Evolutionary conservation across 2,888 invertebrate species (phyloP), one percentile per base, ranked within the genome.

Genomic region (Teleiodes luculella): DNA sequence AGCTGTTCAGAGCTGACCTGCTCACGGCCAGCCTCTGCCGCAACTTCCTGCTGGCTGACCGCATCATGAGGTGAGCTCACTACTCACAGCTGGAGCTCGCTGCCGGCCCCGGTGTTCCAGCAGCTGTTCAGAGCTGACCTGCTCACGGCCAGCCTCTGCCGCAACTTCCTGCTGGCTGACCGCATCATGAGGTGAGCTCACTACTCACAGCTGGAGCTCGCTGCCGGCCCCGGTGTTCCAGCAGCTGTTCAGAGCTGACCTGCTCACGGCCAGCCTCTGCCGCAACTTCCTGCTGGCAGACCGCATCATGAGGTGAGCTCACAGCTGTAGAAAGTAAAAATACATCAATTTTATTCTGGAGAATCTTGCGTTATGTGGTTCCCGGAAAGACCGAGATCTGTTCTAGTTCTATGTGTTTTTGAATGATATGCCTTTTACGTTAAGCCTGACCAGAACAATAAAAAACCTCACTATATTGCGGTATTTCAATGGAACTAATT

Each of bases 241-340:
- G n/a, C n/a, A 37, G 39, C 48, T 48, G 33, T 48, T 36, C n/a
- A 2, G 37, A 6, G 28, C 50, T 11, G 20, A 49, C 13, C 33
- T 33, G 18, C 33, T 33, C 16, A 33, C 47, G 1, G 33, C 16
- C 47, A 47, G 33, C 14, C 47, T 33, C 5, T 50, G 14, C 86
- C 92, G 99, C 41, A 99, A 99, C 90, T 99, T 97, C 83, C 90
- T 99, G 69, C 91, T 99, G 54, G 99, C 99, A 0, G 98, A 99
- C 77, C 91, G 99, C 64, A 97, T 99, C 63, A 94, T 99, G 91
- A 92, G 97, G 86, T 78, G 55, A 6, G 30, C 1, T n/a, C 24
- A 8, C 33, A n/a, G 8, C 10, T n/a, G n/a, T n/a, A n/a, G n/a
- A n/a, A n/a, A n/a, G n/a, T n/a, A n/a, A n/a, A n/a, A n/a, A n/a